phyloP scores from a whole-genome alignment of 2,113 vertebrate species.

The Maccullochella peelii region DNA sequence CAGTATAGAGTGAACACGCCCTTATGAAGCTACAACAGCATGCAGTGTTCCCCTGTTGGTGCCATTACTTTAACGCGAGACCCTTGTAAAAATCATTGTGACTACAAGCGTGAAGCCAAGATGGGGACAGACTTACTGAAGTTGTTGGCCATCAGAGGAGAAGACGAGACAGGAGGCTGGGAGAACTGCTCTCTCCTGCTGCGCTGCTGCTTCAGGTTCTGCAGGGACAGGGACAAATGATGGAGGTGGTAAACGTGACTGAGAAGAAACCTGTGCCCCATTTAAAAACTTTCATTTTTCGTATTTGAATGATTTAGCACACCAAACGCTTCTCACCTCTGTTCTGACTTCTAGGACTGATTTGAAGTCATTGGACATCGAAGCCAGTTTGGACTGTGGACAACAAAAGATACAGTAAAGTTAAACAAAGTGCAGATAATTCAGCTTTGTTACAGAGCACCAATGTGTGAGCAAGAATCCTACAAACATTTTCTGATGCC shows the following conservation, averaged over 20 bases:
- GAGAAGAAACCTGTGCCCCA: neutral
- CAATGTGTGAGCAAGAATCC: neutral
- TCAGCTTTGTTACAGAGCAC: neutral
- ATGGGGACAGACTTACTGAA: conserved; percentile 84
- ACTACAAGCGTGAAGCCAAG: neutral
- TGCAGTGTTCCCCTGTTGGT: conserved; percentile 32
- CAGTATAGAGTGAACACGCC: conserved; percentile 62
- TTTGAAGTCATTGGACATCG: conserved; percentile 96
- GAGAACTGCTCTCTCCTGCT: conserved; percentile 94
- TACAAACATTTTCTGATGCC: neutral
- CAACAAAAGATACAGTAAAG: conserved; percentile 19
- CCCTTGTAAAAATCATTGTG: conserved; percentile 13
- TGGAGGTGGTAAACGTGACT: neutral
- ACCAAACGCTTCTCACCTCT: conserved; percentile 84
- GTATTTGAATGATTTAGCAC: neutral
- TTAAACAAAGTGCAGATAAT: neutral
- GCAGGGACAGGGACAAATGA: conserved; percentile 2
- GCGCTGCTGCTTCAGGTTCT: conserved; percentile 95
- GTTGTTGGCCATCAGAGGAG: conserved; percentile 88
- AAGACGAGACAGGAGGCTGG: conserved; percentile 84
- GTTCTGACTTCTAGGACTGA: conserved; percentile 95
- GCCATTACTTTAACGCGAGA: conserved; percentile 35
- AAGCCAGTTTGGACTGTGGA: conserved; percentile 92
- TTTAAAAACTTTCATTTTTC: neutral
- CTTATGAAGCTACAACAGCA: conserved; percentile 15